Percentiles rank a stretch among this genome's conserved stretches.
These are phyloP conservation scores for Chitala chitala DNA, from an alignment of 2,113 vertebrate genomes.

Conservation along the genomic window DNA sequence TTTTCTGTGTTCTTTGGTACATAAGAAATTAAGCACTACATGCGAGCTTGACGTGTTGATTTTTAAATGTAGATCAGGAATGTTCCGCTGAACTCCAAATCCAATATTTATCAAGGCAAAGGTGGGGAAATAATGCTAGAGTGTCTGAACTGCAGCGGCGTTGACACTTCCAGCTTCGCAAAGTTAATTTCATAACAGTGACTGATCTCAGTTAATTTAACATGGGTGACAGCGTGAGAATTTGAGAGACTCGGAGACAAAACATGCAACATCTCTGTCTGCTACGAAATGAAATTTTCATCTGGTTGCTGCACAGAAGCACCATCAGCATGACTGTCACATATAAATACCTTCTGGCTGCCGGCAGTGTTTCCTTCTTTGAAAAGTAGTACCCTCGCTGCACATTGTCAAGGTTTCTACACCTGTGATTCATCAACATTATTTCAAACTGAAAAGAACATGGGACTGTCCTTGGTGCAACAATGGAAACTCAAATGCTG, in stretches of 20 bases:
- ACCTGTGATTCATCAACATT: slow-evolving; percentile 33
- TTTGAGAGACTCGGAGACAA: neutral
- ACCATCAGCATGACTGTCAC: no score
- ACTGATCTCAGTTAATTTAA: neutral
- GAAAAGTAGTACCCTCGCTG: slow-evolving; percentile 38
- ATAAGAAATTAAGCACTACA: no score
- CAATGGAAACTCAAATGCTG: neutral
- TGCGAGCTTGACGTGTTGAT: no score
- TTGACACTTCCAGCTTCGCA: neutral
- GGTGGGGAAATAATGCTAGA: neutral
- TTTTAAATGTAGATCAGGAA: neutral
- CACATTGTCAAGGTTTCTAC: slow-evolving; percentile 26
- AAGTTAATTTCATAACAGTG: neutral
- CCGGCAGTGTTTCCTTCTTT: slow-evolving; percentile 16
- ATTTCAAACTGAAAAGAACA: slow-evolving; percentile 23
- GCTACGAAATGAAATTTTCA: no score
- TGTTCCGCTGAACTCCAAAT: slow-evolving; percentile 15
- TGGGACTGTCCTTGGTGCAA: slow-evolving; percentile 24
- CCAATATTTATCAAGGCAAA: slow-evolving; percentile 18
- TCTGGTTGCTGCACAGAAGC: no score
- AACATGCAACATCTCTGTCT: no score
- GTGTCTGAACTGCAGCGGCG: neutral
- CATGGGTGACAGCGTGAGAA: neutral
- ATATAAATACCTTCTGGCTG: neutral
- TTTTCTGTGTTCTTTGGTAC: no score